A percentile compares a stretch with the other conserved stretches of the same genome.
Evolutionary conservation across 2,113 vertebrate genomes (phyloP).

Genomic region (Pterocles burchelli): DNA sequence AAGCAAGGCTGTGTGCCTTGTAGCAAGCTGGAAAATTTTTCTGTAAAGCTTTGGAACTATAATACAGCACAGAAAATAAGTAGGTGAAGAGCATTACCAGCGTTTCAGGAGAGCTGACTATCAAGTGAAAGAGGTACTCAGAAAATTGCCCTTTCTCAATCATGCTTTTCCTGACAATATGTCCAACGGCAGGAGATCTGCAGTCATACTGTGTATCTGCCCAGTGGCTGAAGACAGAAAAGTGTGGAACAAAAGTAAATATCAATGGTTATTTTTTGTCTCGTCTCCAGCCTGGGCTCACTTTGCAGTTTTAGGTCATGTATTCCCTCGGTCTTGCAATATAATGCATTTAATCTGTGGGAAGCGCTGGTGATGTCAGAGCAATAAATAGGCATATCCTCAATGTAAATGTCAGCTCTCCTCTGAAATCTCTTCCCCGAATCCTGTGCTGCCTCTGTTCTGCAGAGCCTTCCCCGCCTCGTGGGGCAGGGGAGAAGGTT

Average conservation of each 20-base stretch:
- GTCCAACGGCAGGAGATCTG: neutral
- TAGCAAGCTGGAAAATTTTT: neutral
- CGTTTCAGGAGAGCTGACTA: neutral
- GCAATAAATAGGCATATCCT: neutral
- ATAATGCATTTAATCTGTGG: neutral
- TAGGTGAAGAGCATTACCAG: neutral
- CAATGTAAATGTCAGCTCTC: neutral
- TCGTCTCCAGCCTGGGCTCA: fast-evolving
- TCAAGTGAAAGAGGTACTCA: neutral
- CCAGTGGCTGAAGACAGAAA: neutral
- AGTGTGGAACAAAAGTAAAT: neutral
- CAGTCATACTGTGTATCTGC: neutral
- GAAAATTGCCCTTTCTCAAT: neutral
- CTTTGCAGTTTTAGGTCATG: neutral
- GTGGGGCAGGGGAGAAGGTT: neutral
- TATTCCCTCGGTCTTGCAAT: neutral
- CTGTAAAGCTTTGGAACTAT: neutral
- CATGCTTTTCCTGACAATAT: neutral
- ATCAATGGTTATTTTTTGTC: neutral
- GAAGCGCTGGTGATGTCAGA: fast-evolving
- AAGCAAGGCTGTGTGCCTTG: neutral
- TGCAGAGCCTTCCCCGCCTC: neutral
- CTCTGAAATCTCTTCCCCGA: neutral
- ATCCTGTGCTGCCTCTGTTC: neutral
- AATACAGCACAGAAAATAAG: neutral